Base-by-base conservation (phyloP, 2,888 invertebrate species). In the Bibio marci region DNA sequence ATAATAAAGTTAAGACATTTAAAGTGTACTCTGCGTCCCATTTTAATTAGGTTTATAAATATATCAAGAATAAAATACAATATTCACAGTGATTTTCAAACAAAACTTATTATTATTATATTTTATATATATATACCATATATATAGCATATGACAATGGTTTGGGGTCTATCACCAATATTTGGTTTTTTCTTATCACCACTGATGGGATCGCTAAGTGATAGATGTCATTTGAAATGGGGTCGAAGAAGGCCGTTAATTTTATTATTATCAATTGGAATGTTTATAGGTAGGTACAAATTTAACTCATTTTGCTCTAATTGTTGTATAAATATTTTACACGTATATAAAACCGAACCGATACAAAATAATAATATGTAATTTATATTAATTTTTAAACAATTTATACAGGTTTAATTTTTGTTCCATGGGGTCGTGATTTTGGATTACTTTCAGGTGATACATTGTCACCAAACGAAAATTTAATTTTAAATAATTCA, bases 211-310 rank as follows among this genome's bases (percentile, higher is more conserved):
- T 70, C 71, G 6, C 43, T 72, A 19, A 71, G 71, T 47, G 75
- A 75, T 56, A 63, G 68, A 17, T 74, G 75, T 47, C 56, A 59
- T 26, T 55, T 64, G 5, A 50, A 49, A n/a, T 56, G 70, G 41
- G 75, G 75, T 1, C 56, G 73, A 26, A 53, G 75, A 22, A 55
- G 74, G 25, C 75, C 75, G 2, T 70, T 76, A 44, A 72, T 75
- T 31, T 51, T 72, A 1, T 41, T 69, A 5, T 56, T 74, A 7
- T 70, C 73, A 2, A 47, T 69, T 30, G 73, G 73, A 5, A 69
- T 75, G 17, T 47, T 73, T 1, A 39, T 66, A 1, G 73, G 53
- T 52, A 31, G 43, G 45, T 37, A 19, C 2, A 17, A 28, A 10
- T 27, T 13, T n/a, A 19, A 6, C 10, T 17, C 19, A 18, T 11